phyloP scores from a whole-genome alignment of 2,888 invertebrate species.

The Caenorhabditis afra region DNA sequence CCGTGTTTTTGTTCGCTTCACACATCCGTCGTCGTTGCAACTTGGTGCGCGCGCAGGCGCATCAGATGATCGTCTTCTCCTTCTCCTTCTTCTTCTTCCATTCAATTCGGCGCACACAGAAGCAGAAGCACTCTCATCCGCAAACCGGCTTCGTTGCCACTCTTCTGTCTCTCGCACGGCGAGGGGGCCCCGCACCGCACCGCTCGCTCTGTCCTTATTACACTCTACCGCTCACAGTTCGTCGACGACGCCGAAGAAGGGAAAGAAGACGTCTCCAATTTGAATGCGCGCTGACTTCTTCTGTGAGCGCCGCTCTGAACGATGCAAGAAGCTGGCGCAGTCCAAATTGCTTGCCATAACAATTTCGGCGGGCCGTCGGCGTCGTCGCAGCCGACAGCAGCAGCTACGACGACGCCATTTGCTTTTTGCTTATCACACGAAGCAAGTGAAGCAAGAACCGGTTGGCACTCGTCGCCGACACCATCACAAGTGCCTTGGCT shows the following conservation, averaged over 20 bases:
- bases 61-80: constrained; percentile 50
- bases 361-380: constrained; percentile 45
- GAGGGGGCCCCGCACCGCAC: constrained; percentile 22
- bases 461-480: constrained; percentile 52
- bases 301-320: constrained; percentile 39
- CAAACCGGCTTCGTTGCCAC: constrained; percentile 50
- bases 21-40: constrained; percentile 48
- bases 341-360: constrained; percentile 56
- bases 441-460: constrained; percentile 53
- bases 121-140: constrained; percentile 57
- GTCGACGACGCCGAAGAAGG: constrained; percentile 6
- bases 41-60: constrained; percentile 40
- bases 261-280: constrained; percentile 33
- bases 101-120: constrained; percentile 47
- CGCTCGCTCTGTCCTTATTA: constrained; percentile 56
- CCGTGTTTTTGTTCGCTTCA: constrained; percentile 37
- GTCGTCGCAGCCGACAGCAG: constrained; percentile 17
- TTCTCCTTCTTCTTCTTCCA: constrained; percentile 36
- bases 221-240: constrained; percentile 49
- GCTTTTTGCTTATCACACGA: constrained; percentile 53
- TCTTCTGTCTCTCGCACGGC: constrained; percentile 20
- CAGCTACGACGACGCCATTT: constrained; percentile 38
- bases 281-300: constrained; percentile 49
- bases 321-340: constrained; percentile 28
- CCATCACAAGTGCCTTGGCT: constrained; percentile 47